Conservation (phyloP, 2,888 invertebrate genomes). For the Lasioglossum figueresi region DNA sequence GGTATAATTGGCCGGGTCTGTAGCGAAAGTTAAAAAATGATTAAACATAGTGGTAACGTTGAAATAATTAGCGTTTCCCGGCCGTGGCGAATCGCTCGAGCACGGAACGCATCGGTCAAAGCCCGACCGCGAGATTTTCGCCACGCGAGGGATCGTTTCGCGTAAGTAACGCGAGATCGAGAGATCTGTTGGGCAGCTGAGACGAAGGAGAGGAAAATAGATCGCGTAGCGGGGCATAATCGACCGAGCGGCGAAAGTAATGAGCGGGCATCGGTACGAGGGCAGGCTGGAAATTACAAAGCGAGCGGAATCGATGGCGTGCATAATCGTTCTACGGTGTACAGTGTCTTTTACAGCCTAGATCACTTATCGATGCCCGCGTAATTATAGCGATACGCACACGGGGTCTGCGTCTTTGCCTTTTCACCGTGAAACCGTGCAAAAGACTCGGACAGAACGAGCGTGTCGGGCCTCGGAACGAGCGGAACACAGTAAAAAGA, state of each 20-base stretch:
- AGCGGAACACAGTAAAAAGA: slow-evolving; percentile 37
- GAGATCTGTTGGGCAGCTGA: background rate
- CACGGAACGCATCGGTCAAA: background rate
- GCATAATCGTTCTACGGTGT: slow-evolving; percentile 58
- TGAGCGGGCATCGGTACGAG: slow-evolving; percentile 39
- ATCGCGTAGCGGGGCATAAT: slow-evolving; percentile 54
- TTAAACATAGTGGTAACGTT: background rate
- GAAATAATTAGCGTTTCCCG: slow-evolving; percentile 28
- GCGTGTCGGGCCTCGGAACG: slow-evolving; percentile 52
- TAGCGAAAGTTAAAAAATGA: background rate
- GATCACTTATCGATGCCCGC: slow-evolving; percentile 68
- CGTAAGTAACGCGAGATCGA: slow-evolving; percentile 15
- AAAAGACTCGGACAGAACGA: slow-evolving; percentile 53
- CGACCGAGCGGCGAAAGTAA: slow-evolving; percentile 57
- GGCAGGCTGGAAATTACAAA: slow-evolving; percentile 63
- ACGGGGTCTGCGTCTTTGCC: slow-evolving; percentile 46
- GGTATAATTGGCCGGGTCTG: too few species aligned
- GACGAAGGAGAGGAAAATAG: slow-evolving; percentile 26
- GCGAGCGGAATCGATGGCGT: slow-evolving; percentile 67
- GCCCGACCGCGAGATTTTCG: slow-evolving; percentile 10
- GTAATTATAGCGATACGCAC: slow-evolving; percentile 69
- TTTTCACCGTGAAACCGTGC: slow-evolving; percentile 64
- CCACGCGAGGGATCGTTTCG: slow-evolving; percentile 32
- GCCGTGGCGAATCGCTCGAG: background rate
- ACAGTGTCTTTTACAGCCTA: slow-evolving; percentile 66